Evolutionary conservation across 2,113 vertebrate genomes (phyloP).

Genomic region (Carassius auratus): DNA sequence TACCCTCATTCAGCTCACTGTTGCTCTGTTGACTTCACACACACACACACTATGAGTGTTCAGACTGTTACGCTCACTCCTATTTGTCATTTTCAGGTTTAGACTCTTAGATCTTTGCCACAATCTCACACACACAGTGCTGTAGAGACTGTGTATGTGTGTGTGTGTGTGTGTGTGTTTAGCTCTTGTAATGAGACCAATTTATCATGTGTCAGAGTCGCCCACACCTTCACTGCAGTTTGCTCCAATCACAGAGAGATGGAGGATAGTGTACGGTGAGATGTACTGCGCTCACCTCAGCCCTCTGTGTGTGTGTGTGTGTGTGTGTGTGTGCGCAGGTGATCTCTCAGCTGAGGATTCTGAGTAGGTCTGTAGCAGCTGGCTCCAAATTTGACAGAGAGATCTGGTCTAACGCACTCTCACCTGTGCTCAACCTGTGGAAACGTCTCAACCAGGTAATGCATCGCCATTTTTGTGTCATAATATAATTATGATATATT

Average conservation of each 20-base stretch:
- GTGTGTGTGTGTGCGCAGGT: conserved; percentile 76
- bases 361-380: conserved; percentile 86
- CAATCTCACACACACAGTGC: background rate
- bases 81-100: conserved; percentile 46
- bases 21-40: background rate
- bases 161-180: background rate
- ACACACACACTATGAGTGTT: conserved; percentile 8
- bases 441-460: conserved; percentile 96
- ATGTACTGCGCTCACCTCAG: background rate
- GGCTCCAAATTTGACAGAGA: conserved; percentile 96
- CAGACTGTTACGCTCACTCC: background rate
- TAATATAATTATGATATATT: background rate
- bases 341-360: conserved; percentile 90
- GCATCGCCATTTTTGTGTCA: background rate
- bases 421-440: conserved; percentile 93
- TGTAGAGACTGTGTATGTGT: background rate
- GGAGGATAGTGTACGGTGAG: background rate
- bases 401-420: conserved; percentile 92
- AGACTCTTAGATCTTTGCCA: conserved; percentile 26
- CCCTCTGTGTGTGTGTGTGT: conserved; percentile 44
- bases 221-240: background rate
- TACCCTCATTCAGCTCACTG: background rate
- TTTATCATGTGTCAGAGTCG: conserved; percentile 19
- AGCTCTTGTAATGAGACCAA: conserved; percentile 37
- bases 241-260: conserved; percentile 11